These are phyloP conservation scores for Ginglymostoma cirratum DNA, from an alignment of 2,113 vertebrate genomes.

Conservation along the genomic window DNA sequence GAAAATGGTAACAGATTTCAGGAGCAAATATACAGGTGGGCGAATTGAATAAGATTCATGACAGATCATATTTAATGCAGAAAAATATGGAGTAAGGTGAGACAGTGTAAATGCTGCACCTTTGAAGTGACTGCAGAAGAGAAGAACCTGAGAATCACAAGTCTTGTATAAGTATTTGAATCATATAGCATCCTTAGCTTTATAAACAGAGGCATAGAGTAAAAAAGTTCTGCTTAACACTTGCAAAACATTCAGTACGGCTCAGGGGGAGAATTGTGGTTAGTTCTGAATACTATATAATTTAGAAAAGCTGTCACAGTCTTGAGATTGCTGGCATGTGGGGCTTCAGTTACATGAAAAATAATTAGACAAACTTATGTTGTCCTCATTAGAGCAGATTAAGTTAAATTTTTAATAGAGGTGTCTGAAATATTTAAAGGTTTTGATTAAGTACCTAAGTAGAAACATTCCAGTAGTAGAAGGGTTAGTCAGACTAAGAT, in stretches of 20 bases:
- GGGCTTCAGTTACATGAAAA: background rate
- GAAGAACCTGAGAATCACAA: background rate
- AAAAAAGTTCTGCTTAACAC: background rate
- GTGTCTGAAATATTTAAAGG: background rate
- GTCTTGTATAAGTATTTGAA: too few species aligned
- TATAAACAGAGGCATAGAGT: background rate
- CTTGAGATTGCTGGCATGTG: background rate
- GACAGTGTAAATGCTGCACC: background rate
- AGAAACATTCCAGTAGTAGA: background rate
- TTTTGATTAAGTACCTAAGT: background rate
- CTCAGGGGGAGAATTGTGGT: background rate
- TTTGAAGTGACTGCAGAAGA: background rate
- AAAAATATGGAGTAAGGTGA: background rate
- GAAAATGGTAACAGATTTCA: background rate
- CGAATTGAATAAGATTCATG: background rate
- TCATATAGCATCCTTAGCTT: background rate
- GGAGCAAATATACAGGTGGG: background rate
- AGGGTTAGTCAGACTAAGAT: background rate
- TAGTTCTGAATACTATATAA: background rate
- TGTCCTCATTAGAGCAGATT: background rate
- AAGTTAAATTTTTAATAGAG: background rate
- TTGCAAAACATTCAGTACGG: background rate
- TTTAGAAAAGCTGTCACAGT: background rate
- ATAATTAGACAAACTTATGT: background rate
- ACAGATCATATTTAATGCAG: background rate